phyloP scores from a whole-genome alignment of 2,113 vertebrate genomes.

The human region GRCh38 chr4:74661501-74662000 shows the following conservation, averaged over 20 bases:
- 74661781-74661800: background rate
- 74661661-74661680: background rate
- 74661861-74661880: background rate
- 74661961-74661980: background rate
- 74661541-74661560: background rate
- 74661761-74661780: background rate
- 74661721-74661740: background rate
- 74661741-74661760: background rate
- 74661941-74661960: conserved; percentile 4
- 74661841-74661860: background rate
- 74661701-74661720: background rate
- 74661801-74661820: background rate
- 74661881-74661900: background rate
- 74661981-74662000: background rate
- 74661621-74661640: background rate
- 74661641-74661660: background rate
- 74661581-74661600: background rate
- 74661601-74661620: background rate
- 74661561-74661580: background rate
- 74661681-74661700: background rate
- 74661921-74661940: background rate
- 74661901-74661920: background rate
- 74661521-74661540: background rate
- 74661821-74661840: background rate
- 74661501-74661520: background rate